These are phyloP conservation scores for Cosmia trapezina DNA, from an alignment of 2,888 invertebrate species.

Conservation along the genomic window DNA sequence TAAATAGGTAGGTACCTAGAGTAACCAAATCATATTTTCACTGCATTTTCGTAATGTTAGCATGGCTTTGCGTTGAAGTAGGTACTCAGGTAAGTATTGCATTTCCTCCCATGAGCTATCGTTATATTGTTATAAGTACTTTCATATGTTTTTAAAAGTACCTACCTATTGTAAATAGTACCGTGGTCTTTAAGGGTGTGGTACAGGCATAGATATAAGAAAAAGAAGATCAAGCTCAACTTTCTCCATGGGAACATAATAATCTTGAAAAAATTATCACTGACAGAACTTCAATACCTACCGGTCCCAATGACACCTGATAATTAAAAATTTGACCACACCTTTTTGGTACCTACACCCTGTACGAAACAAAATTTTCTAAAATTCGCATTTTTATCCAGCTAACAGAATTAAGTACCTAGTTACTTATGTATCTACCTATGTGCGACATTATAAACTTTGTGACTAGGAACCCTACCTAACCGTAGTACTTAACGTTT, in stretches of 20 bases:
- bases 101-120: not conserved
- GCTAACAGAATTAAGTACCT: slow-evolving; percentile 12
- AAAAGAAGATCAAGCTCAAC: too few species aligned
- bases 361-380: slow-evolving; percentile 10
- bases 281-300: too few species aligned
- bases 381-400: slow-evolving; percentile 11
- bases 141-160: not conserved
- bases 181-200: too few species aligned
- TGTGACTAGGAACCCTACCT: not conserved
- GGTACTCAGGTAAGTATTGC: too few species aligned
- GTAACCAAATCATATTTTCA: not conserved
- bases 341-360: too few species aligned
- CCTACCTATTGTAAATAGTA: too few species aligned
- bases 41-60: not conserved
- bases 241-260: too few species aligned
- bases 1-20: not conserved
- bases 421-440: not conserved
- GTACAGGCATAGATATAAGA: too few species aligned
- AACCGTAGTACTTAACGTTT: slow-evolving; percentile 17
- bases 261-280: too few species aligned
- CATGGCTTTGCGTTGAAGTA: not conserved
- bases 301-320: too few species aligned
- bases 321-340: too few species aligned
- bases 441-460: not conserved
- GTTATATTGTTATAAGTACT: not conserved